Conservation (phyloP, 2,113 vertebrate genomes). For the Hyperoodon ampullatus region DNA sequence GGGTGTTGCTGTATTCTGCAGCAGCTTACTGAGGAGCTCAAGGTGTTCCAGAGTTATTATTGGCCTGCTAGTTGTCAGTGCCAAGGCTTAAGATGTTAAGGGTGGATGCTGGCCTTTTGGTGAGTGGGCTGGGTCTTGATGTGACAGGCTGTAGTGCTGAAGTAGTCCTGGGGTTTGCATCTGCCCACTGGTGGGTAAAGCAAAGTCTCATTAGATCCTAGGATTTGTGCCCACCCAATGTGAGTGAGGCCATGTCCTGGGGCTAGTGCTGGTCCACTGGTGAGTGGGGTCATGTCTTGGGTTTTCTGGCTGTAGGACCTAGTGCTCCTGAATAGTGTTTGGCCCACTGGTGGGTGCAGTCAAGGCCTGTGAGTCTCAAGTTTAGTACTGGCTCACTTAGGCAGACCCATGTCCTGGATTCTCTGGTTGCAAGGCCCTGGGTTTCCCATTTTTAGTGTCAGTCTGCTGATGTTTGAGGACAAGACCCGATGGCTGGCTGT, state of each 20-base stretch:
- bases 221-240: background rate
- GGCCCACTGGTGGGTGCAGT: background rate
- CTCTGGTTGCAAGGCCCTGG: background rate
- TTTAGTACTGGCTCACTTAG: background rate
- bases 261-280: background rate
- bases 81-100: background rate
- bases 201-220: background rate
- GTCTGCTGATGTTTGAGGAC: background rate
- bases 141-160: background rate
- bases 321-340: background rate
- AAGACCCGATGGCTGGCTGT: background rate
- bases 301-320: background rate
- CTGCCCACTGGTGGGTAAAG: background rate
- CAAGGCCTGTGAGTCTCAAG: background rate
- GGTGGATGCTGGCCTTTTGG: background rate
- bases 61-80: background rate
- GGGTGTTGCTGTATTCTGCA: background rate
- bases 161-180: background rate
- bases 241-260: background rate
- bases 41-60: background rate
- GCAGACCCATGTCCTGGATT: background rate
- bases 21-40: no score
- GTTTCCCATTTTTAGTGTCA: background rate
- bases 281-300: background rate
- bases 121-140: background rate